Base-by-base conservation (phyloP, 2,888 invertebrate species). In the Leptothorax acervorum region DNA sequence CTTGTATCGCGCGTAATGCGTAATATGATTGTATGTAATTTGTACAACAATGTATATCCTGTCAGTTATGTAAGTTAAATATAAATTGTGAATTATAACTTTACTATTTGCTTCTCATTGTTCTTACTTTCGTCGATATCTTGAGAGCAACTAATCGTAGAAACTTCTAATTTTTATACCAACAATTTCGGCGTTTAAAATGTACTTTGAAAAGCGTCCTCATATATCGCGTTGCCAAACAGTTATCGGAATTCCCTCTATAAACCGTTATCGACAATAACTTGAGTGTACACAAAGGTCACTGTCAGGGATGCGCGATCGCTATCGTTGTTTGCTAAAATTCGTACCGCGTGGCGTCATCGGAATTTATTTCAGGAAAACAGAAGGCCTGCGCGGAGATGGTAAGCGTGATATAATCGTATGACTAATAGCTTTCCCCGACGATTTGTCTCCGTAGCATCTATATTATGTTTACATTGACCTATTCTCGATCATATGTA, bases 281-380 rank as follows among this genome's bases (percentile, higher is more conserved):
- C 51, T 66, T 65, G 60, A 60, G 28, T 35, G n/a, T 53, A 18
- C 23, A 51, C 55, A 55, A 55, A 66, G 66, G 53, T 66, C 66
- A 78, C 23, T 75, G 76, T 76, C 63, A 63, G 23, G 51, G 65
- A 70, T 65, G 63, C 75, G n/a, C 81, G 82, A 65, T 82, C 83
- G 60, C 73, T 88, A 88, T 88, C 88, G 81, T 68, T 85, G 86
- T 86, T 88, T 82, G 83, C 71, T 82, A 66, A 75, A 79, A 82
- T 86, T 88, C 84, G 73, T 88, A 48, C 45, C n/a, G 66, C 28
- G 35, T 75, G 79, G 63, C 76, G 76, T 86, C 86, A 76, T 51
- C 60, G 74, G 70, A 76, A 88, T 74, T 78, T 78, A 81, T 83
- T 76, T 83, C 42, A 65, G 82, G 66, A 66, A 76, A 78, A 42